A percentile compares a stretch with the other conserved stretches of the same genome.
phyloP scores from a whole-genome alignment of 2,888 invertebrate genomes.

The Nudaria mundana region DNA sequence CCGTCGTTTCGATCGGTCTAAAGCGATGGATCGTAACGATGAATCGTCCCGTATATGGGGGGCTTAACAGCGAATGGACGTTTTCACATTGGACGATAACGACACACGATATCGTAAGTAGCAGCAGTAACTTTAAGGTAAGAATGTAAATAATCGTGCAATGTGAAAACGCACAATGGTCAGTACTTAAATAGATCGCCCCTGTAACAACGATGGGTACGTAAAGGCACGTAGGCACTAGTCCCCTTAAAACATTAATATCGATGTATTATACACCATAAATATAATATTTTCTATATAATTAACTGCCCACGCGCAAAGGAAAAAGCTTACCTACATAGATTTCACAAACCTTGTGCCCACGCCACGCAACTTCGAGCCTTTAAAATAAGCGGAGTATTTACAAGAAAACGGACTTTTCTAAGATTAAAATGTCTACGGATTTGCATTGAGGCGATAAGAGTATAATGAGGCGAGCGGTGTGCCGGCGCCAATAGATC shows the following conservation, averaged over 20 bases:
- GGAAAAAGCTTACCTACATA: slow-evolving; percentile 60
- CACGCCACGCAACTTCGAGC: slow-evolving; percentile 35
- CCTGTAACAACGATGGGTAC: not conserved
- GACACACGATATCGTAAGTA: too few relatives aligned
- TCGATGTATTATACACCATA: slow-evolving; percentile 55
- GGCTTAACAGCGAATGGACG: too few relatives aligned
- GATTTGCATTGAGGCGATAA: slow-evolving; percentile 71
- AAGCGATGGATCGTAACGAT: too few relatives aligned
- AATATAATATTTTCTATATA: slow-evolving; percentile 63
- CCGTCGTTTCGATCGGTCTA: too few relatives aligned
- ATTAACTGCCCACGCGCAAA: slow-evolving; percentile 68
- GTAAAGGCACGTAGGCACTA: slow-evolving; percentile 11
- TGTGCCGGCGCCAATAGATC: slow-evolving; percentile 63
- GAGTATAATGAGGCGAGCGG: slow-evolving; percentile 54
- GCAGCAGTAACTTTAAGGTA: too few relatives aligned
- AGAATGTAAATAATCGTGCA: too few relatives aligned
- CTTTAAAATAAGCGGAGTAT: slow-evolving; percentile 55
- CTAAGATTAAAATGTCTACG: slow-evolving; percentile 57
- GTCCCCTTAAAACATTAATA: too few relatives aligned
- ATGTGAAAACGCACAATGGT: too few relatives aligned
- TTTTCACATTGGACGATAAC: too few relatives aligned
- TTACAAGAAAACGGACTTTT: slow-evolving; percentile 54
- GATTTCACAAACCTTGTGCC: slow-evolving; percentile 66
- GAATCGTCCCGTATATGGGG: too few relatives aligned
- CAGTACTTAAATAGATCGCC: slow-evolving; percentile 4